A percentile compares a stretch with the other conserved stretches of the same genome.
Conservation (phyloP, 2,888 invertebrate species). For the Synergus itoensis region DNA sequence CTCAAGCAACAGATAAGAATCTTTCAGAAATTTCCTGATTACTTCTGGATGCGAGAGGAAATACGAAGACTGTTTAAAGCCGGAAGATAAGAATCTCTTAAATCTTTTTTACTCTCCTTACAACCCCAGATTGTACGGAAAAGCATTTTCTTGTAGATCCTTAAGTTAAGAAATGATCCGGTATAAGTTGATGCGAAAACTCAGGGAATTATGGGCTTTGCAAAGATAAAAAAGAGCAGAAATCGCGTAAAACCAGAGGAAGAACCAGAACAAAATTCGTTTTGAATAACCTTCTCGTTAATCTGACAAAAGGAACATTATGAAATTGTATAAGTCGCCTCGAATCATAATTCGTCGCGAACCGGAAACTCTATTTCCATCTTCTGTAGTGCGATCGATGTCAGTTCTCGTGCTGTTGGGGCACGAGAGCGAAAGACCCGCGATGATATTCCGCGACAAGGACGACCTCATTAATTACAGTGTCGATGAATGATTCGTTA, state of each 20-base stretch:
- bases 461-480: conserved; percentile 71
- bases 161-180: conserved; percentile 35
- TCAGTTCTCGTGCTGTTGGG: conserved; percentile 46
- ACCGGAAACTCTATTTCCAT: conserved; percentile 46
- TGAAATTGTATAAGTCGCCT: conserved; percentile 27
- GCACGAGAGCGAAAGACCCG: conserved; percentile 53
- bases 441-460: conserved; percentile 62
- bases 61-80: conserved; percentile 19
- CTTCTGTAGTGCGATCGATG: conserved; percentile 49
- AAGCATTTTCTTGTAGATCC: conserved; percentile 38
- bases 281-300: conserved; percentile 21
- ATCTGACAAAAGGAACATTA: conserved; percentile 9
- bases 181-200: conserved; percentile 28
- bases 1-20: not conserved
- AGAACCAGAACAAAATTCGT: not conserved
- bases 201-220: conserved; percentile 32
- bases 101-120: conserved; percentile 19
- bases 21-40: not conserved
- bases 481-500: conserved; percentile 74
- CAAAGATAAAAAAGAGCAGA: not conserved
- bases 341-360: conserved; percentile 13
- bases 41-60: not conserved
- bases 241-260: conserved; percentile 18
- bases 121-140: conserved; percentile 12
- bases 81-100: conserved; percentile 19